Evolutionary conservation across 1,140 invertebrate genomes (phyloP).

Genomic region (Nautilus pompilius): DNA sequence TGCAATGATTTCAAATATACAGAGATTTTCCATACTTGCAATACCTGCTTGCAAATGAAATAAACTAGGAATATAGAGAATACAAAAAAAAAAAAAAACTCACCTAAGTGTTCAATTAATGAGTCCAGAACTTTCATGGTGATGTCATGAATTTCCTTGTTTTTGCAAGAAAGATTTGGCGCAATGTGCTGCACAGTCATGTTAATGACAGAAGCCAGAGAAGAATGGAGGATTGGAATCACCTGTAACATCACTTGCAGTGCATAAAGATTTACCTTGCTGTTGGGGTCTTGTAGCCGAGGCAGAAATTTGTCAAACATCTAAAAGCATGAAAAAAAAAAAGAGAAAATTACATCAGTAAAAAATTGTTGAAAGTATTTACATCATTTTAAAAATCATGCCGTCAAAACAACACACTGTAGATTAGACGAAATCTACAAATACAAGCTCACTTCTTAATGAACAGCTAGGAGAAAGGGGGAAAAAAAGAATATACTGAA

Average conservation of each 20-base stretch:
- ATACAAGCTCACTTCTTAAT: too few species aligned
- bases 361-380: background rate
- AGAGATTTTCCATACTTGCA: too few species aligned
- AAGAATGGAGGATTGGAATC: conserved; percentile 37
- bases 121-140: conserved; percentile 45
- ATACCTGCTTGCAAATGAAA: too few species aligned
- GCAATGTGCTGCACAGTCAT: conserved; percentile 46
- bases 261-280: conserved; percentile 53
- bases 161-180: conserved; percentile 52
- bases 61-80: too few species aligned
- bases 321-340: conserved; percentile 27
- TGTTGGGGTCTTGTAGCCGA: conserved; percentile 51
- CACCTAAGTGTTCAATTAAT: conserved; percentile 50
- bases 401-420: too few species aligned
- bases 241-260: conserved; percentile 48
- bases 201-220: conserved; percentile 35
- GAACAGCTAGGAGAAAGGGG: too few species aligned
- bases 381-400: background rate
- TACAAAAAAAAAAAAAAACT: too few species aligned
- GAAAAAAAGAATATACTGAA: too few species aligned
- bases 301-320: conserved; percentile 55
- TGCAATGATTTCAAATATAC: too few species aligned
- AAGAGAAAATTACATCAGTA: background rate
- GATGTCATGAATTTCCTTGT: conserved; percentile 47
- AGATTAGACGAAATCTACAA: too few species aligned